phyloP scores from a whole-genome alignment of 2,113 vertebrate genomes.

The Tautogolabrus adspersus region DNA sequence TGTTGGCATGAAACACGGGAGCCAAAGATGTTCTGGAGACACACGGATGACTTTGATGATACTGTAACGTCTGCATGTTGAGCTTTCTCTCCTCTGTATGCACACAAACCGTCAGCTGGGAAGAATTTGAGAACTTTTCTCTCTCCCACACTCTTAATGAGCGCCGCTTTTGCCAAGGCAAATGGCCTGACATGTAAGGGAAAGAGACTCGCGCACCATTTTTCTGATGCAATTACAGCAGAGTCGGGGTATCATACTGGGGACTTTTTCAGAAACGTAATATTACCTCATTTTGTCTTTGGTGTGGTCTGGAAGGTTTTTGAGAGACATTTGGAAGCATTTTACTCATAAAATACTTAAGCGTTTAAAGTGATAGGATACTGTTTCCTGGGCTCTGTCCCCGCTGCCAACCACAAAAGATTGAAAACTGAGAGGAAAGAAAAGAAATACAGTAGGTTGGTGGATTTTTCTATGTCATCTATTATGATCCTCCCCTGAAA shows the following conservation, averaged over 20 bases:
- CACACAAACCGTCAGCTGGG: conserved; percentile 67
- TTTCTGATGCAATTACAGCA: conserved; percentile 93
- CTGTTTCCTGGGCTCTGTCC: conserved; percentile 85
- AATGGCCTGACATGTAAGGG: conserved; percentile 79
- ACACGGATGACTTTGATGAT: conserved; percentile 15
- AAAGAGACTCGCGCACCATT: conserved; percentile 76
- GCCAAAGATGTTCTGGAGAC: not conserved
- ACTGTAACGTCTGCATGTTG: conserved; percentile 29
- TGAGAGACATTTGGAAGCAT: conserved; percentile 97
- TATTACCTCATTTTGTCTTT: conserved; percentile 94
- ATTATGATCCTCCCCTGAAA: conserved; percentile 48
- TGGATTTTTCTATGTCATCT: conserved; percentile 55
- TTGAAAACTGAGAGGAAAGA: conserved; percentile 40
- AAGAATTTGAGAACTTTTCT: conserved; percentile 71
- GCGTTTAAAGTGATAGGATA: conserved; percentile 95
- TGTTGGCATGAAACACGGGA: not conserved
- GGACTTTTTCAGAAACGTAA: conserved; percentile 92
- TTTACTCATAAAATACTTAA: conserved; percentile 97
- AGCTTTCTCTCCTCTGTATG: conserved; percentile 31
- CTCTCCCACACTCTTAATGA: conserved; percentile 76
- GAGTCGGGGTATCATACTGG: conserved; percentile 89
- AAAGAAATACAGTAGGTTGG: conserved; percentile 60
- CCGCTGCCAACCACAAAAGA: conserved; percentile 74
- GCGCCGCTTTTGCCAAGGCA: conserved; percentile 72
- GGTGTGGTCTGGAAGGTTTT: conserved; percentile 95